Evolutionary conservation across 2,888 invertebrate species (phyloP).

Genomic region (Stenodera caucasica): DNA sequence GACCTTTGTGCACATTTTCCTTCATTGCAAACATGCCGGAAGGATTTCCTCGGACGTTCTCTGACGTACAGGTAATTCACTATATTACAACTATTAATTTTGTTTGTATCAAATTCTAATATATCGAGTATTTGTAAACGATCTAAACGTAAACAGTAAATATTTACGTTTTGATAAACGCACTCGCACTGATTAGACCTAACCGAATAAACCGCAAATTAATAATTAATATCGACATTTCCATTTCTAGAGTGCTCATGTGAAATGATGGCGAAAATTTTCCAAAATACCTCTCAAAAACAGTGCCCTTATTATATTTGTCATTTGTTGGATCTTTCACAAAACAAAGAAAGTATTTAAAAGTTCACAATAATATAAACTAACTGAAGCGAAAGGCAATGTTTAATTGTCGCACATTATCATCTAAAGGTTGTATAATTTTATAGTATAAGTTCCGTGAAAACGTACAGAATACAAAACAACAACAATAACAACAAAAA

Average conservation of each 20-base stretch:
- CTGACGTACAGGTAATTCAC: slow-evolving; percentile 49
- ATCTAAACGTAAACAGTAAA: background rate
- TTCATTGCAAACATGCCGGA: slow-evolving; percentile 51
- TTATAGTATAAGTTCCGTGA: background rate
- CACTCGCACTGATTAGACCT: slow-evolving; percentile 4
- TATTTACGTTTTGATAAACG: slow-evolving; percentile 10
- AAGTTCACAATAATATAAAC: background rate
- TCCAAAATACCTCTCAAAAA: too few species aligned
- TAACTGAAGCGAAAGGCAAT: background rate
- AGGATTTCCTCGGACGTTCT: slow-evolving; percentile 50
- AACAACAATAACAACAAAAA: background rate
- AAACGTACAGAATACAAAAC: background rate
- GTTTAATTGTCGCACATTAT: slow-evolving; percentile 1
- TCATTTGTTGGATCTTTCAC: background rate
- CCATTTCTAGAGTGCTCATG: too few species aligned
- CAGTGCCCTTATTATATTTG: too few species aligned
- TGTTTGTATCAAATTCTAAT: too few species aligned
- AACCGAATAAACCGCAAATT: too few species aligned
- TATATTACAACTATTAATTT: too few species aligned
- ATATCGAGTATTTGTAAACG: too few species aligned
- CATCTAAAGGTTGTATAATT: slow-evolving; percentile 1
- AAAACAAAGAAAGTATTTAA: background rate
- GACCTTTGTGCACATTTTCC: slow-evolving; percentile 46
- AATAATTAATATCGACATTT: too few species aligned
- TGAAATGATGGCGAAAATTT: too few species aligned